Base-by-base conservation (phyloP, 2,888 invertebrate species). In the Melanargia galathea region DNA sequence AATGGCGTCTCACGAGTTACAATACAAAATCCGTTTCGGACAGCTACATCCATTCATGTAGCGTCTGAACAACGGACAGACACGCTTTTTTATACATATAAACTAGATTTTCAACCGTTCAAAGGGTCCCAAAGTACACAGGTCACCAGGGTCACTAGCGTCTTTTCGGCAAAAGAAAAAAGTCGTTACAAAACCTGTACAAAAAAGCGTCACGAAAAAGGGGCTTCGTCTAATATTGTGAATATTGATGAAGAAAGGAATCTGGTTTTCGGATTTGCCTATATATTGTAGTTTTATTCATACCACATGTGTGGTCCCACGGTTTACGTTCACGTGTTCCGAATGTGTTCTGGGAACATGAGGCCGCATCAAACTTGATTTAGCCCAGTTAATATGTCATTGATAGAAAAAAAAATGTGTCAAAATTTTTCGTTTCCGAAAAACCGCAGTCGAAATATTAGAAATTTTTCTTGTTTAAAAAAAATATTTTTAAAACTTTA, bases 221-320 rank as follows among this genome's bases (percentile, higher is more conserved):
- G 90, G 89, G 86, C 87, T 86, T 85, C 88, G 77, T 80, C 82
- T 84, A 83, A 89, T 90, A 91, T 91, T 87, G 90, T 91, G 91
- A 90, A 91, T 91, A 91, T 91, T 90, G 90, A 91, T 91, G 89
- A 88, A 90, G 90, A 90, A 90, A 83, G 80, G 73, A 87, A 90
- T 90, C 91, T 84, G 87, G 91, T 91, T 90, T 85, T 84, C 64
- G 80, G 78, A 85, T 84, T 84, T 79, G 80, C 75, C 75, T 78
- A 76, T 73, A 75, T 78, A 77, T 72, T 66, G 73, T 69, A 75
- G 78, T 77, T 78, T 80, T 75, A 80, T 86, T 81, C 78, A 79
- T 71, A 70, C 73, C 71, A 70, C 81, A 76, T 83, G 86, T 87
- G 88, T 88, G 89, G 89, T 90, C 90, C 80, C 90, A 90, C 90